Evolutionary conservation across 2,797 vertebrate species (phyloP).

Genomic region (Coracias cyanogaster): DNA sequence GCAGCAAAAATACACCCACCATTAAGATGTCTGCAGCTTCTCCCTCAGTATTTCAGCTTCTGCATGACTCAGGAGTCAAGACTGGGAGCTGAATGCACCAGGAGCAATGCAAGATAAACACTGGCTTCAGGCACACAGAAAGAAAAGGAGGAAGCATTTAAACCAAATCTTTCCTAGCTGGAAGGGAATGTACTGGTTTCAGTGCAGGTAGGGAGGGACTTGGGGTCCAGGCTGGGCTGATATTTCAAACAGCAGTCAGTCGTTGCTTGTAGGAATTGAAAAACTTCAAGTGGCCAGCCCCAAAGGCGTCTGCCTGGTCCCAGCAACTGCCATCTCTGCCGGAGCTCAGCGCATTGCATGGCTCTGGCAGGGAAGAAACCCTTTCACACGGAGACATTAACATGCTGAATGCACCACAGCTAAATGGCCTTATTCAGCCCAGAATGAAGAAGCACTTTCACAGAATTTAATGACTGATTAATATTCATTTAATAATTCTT

Average conservation of each 20-base stretch:
- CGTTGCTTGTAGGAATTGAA: not conserved
- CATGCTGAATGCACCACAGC: not conserved
- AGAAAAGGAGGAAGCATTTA: not conserved
- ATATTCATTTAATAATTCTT: slow-evolving; percentile 73
- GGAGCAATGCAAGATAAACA: not conserved
- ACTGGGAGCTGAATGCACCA: not conserved
- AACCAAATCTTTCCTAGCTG: not conserved
- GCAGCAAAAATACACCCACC: not conserved
- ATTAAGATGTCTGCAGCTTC: not conserved
- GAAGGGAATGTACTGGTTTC: not conserved
- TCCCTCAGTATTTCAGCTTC: not conserved
- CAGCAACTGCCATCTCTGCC: accelerated
- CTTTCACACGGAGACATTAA: not conserved
- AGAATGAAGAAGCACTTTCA: slow-evolving; percentile 38
- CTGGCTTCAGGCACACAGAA: accelerated
- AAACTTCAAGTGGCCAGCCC: not conserved
- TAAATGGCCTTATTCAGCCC: slow-evolving; percentile 34
- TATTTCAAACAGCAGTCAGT: not conserved
- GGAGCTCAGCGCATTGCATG: accelerated
- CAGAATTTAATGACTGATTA: slow-evolving; percentile 66
- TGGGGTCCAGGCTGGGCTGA: not conserved
- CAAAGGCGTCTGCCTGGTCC: not conserved
- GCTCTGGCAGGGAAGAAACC: not conserved
- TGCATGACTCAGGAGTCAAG: not conserved
- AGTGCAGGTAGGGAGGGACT: accelerated